Evolutionary conservation across 1,140 invertebrate genomes (phyloP).

Genomic region (Euura saliciscinereae): DNA sequence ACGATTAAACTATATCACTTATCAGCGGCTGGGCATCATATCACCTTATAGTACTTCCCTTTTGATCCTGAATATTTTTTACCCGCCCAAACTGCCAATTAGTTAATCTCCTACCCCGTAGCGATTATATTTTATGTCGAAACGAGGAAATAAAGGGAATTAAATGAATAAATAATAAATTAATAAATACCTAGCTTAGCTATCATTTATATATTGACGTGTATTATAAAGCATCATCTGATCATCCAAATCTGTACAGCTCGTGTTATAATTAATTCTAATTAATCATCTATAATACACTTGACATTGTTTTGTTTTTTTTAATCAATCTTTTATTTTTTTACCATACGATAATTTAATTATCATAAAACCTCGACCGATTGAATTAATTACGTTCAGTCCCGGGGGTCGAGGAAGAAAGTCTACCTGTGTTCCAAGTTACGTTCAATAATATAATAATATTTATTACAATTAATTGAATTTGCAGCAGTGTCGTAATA

Average conservation of each 20-base stretch:
- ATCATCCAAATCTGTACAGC: constrained; percentile 17
- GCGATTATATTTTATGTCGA: neutral
- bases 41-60: neutral
- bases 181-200: constrained; percentile 4
- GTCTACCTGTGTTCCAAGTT: too few relatives aligned
- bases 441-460: neutral
- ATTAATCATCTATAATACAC: neutral
- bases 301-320: too few relatives aligned
- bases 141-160: neutral
- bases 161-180: neutral
- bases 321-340: too few relatives aligned
- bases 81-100: neutral
- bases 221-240: constrained; percentile 15
- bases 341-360: too few relatives aligned
- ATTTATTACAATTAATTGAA: constrained; percentile 8
- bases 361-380: neutral
- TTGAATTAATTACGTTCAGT: neutral
- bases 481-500: neutral
- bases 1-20: neutral
- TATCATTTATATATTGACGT: constrained; percentile 14
- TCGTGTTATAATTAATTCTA: constrained; percentile 9
- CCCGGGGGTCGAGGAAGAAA: neutral
- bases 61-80: neutral
- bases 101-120: neutral
- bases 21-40: neutral